Evolutionary conservation across 1,140 invertebrate genomes (phyloP).

Genomic region (Lordiphosa collinella): DNA sequence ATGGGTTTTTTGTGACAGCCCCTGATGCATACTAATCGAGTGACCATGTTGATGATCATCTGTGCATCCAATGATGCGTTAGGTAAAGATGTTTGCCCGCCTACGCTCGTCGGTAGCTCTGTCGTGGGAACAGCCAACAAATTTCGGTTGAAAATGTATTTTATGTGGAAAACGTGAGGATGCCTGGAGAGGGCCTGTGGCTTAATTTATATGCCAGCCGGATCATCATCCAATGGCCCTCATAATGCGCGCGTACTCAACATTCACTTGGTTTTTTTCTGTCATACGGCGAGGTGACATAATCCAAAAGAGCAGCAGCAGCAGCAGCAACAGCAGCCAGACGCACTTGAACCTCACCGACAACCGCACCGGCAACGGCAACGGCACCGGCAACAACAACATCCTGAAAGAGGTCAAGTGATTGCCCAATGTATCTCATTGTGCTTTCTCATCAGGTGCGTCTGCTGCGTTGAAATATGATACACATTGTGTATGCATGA

Average conservation of each 20-base stretch:
- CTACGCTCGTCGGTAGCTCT: constrained; percentile 39
- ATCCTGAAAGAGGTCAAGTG: constrained; percentile 77
- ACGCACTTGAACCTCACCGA: constrained; percentile 58
- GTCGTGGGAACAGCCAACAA: constrained; percentile 63
- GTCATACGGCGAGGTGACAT: constrained; percentile 23
- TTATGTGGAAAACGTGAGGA: constrained; percentile 71
- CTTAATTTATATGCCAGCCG: constrained; percentile 71
- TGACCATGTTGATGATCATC: constrained; percentile 35
- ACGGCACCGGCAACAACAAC: constrained; percentile 47
- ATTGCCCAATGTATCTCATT: constrained; percentile 73
- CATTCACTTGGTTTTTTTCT: constrained; percentile 31
- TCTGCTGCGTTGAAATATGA: constrained; percentile 58
- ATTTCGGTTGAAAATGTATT: constrained; percentile 73
- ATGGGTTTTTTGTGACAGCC: constrained; percentile 35
- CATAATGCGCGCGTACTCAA: constrained; percentile 43
- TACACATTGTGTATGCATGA: constrained; percentile 75
- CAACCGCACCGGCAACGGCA: constrained; percentile 3
- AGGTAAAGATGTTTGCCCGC: constrained; percentile 28
- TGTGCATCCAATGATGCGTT: constrained; percentile 58
- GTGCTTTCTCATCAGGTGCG: constrained; percentile 75
- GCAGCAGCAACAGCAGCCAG: constrained; percentile 19
- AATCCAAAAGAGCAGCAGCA: constrained; percentile 19
- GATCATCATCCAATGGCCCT: constrained; percentile 70
- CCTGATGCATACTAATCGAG: constrained; percentile 60
- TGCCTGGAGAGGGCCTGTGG: constrained; percentile 34